Percentiles rank a stretch among this genome's conserved stretches.
Evolutionary conservation across 2,888 invertebrate species (phyloP).

Genomic region (Formica aserva): DNA sequence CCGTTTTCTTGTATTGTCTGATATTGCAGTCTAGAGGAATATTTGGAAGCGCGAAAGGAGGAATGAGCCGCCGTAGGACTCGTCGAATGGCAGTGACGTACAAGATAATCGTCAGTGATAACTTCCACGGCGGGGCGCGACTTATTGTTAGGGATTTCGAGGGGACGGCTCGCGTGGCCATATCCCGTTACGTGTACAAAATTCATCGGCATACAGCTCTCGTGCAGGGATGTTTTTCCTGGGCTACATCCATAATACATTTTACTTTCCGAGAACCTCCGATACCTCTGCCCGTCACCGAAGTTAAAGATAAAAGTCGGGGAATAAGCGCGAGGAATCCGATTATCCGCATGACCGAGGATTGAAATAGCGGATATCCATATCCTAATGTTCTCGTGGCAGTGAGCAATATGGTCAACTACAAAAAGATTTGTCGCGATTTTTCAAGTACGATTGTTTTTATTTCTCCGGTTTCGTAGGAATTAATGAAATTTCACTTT

Average conservation of each 20-base stretch:
- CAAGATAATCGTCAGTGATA: conserved; percentile 54
- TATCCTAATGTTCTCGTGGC: not conserved
- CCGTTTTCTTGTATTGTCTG: conserved; percentile 70
- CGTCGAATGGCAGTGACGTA: conserved; percentile 42
- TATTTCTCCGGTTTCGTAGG: not conserved
- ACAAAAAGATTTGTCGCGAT: not conserved
- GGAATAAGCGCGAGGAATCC: conserved; percentile 27
- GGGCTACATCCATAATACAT: conserved; percentile 41
- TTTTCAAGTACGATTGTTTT: not conserved
- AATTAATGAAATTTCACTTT: not conserved
- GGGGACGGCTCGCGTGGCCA: not conserved
- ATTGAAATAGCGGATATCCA: not conserved
- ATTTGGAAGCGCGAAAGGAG: conserved; percentile 58
- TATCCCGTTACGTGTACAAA: not conserved
- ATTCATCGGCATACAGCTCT: conserved; percentile 45
- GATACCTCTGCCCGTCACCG: conserved; percentile 24
- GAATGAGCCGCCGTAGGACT: conserved; percentile 47
- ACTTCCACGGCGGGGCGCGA: conserved; percentile 25
- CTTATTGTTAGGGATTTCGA: conserved; percentile 29
- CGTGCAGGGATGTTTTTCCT: conserved; percentile 30
- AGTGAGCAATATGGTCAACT: not conserved
- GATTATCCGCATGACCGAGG: not conserved
- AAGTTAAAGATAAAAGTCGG: conserved; percentile 19
- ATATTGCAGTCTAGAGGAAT: conserved; percentile 61
- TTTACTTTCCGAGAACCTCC: conserved; percentile 16